These are phyloP conservation scores for Leptogaster cylindrica DNA, from an alignment of 2,888 invertebrate genomes.

Conservation along the genomic window DNA sequence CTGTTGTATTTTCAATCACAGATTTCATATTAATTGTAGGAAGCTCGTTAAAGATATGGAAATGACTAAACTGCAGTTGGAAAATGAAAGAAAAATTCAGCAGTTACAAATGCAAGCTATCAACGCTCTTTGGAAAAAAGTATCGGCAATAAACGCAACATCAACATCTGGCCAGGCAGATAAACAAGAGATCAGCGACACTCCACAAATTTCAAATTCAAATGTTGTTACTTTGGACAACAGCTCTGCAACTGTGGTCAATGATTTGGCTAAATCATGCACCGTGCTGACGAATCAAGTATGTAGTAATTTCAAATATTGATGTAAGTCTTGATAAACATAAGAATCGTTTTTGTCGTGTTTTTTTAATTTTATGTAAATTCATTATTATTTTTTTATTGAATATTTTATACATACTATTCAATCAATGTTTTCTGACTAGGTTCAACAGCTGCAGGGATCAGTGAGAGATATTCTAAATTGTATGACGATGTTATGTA, in stretches of 20 bases:
- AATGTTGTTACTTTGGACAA: slow-evolving; percentile 60
- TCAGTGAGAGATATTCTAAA: slow-evolving; percentile 80
- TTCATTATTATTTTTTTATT: slow-evolving; percentile 2
- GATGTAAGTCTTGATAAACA: no score
- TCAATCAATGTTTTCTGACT: slow-evolving; percentile 21
- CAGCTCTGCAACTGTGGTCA: slow-evolving; percentile 68
- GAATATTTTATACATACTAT: background rate
- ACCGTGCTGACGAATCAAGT: slow-evolving; percentile 76
- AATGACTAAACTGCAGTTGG: slow-evolving; percentile 81
- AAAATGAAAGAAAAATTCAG: slow-evolving; percentile 84
- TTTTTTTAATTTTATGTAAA: no score
- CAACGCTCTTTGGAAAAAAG: slow-evolving; percentile 87
- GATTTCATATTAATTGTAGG: slow-evolving; percentile 62
- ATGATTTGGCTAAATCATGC: slow-evolving; percentile 78
- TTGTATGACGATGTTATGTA: slow-evolving; percentile 68
- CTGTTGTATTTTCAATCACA: slow-evolving; percentile 31
- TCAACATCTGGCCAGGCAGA: background rate
- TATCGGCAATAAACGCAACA: slow-evolving; percentile 68
- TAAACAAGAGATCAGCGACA: slow-evolving; percentile 28
- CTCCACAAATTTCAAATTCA: slow-evolving; percentile 44
- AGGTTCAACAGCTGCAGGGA: slow-evolving; percentile 80
- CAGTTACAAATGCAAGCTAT: slow-evolving; percentile 90
- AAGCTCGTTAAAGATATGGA: slow-evolving; percentile 84
- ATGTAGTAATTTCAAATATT: slow-evolving; percentile 45
- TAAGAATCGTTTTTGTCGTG: no score